Base-by-base conservation (phyloP, 2,888 invertebrate species). In the Xanthia togata region DNA sequence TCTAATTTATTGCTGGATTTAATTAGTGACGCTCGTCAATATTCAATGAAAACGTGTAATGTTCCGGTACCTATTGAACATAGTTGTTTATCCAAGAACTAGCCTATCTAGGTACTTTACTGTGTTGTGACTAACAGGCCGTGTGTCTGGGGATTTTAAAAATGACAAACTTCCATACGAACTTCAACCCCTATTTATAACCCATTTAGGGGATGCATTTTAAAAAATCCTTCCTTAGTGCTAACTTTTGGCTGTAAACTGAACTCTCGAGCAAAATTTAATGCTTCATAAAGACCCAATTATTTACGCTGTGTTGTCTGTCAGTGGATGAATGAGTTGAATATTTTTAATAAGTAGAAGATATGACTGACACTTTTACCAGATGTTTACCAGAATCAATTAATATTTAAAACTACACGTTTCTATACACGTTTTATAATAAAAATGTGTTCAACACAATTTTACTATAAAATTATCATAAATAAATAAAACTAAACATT, bases 1-100 rank as follows among this genome's bases (percentile, higher is more conserved):
- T 77, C 71, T 79, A 79, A 81, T 85, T 87, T 79, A 79, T 79
- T 81, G 57, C 68, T 77, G 60, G 41, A 59, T 80, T 79, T 86
- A 81, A 86, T 86, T 82, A 83, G 78, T 23, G 35, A 31, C 38
- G 63, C 55, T 75, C 47, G 69, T 73, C 50, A 50, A 72, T 47
- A 70, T 47, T 65, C 31, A 70, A 71, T 75, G 57, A 26, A 67
- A 68, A 62, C 26, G 26, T 64, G 35, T 65, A 17, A 65, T 53
- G 20, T 73, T 53, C 26, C 17, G 11, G 47, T 63, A 41, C 6
- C 12, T 35, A 47, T 17, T 55, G n/a, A 70, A 38, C 70, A 23
- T 44, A 62, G 2, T 47, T 44, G 17, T 59, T 50, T 23, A 41
- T 41, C 31, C 14, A 68, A 47, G 35, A 65, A 70, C 20, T 12